phyloP scores from a whole-genome alignment of 1,140 invertebrate genomes.

The Artemia franciscana region DNA sequence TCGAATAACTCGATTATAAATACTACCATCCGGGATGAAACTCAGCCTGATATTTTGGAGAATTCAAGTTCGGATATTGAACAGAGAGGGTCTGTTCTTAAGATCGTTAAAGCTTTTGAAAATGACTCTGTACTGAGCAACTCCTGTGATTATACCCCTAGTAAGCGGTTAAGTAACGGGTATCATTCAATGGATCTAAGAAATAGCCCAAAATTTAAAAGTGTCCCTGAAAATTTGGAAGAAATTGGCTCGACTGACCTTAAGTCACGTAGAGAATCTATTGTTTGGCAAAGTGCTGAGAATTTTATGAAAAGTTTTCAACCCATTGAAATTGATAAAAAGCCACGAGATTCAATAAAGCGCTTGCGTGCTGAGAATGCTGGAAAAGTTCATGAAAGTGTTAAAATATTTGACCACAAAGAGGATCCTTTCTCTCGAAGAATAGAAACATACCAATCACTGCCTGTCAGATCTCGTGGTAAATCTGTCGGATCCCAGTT shows the following conservation, averaged over 20 bases:
- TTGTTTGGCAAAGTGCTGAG: constrained; percentile 22
- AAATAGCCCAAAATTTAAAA: not conserved
- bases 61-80: not conserved
- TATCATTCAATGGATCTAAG: not conserved
- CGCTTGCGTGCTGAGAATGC: constrained; percentile 35
- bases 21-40: not conserved
- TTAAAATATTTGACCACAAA: constrained; percentile 33
- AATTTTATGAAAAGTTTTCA: constrained; percentile 18
- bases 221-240: not conserved
- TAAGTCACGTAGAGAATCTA: not conserved
- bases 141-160: not conserved
- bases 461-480: not conserved
- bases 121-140: not conserved
- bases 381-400: constrained; percentile 39
- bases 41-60: not conserved
- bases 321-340: constrained; percentile 15
- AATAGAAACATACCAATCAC: not conserved
- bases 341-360: constrained; percentile 32
- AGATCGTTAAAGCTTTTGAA: constrained; percentile 2
- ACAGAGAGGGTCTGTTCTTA: constrained; percentile 1
- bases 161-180: not conserved
- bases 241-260: not conserved
- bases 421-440: constrained; percentile 5
- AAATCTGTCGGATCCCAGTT: not conserved
- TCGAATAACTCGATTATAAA: not conserved